These are phyloP conservation scores for Escarpia spicata DNA, from an alignment of 2,888 invertebrate species.

Conservation along the genomic window DNA sequence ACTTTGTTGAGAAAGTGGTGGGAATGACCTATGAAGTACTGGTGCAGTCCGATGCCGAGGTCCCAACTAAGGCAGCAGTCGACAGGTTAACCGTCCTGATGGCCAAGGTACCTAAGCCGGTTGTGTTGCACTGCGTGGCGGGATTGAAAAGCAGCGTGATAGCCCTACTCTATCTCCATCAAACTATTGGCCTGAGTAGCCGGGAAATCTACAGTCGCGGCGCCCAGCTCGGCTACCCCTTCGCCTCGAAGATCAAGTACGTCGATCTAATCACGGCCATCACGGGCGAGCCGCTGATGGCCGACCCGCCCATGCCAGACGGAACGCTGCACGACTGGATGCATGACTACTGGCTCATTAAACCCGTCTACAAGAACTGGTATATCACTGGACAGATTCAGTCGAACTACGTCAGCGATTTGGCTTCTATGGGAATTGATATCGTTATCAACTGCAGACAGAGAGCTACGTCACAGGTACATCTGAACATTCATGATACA, in stretches of 20 bases:
- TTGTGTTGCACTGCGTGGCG: neutral
- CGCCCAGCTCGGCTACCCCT: slow-evolving; percentile 37
- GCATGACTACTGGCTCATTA: slow-evolving; percentile 49
- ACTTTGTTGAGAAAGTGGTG: neutral
- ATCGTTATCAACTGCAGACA: slow-evolving; percentile 50
- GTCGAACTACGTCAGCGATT: slow-evolving; percentile 42
- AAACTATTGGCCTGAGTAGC: neutral
- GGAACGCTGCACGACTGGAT: slow-evolving; percentile 48
- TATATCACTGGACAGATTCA: slow-evolving; percentile 55
- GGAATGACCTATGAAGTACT: neutral
- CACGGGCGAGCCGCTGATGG: slow-evolving; percentile 38
- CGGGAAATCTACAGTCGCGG: slow-evolving; percentile 14
- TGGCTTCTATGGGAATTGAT: slow-evolving; percentile 48
- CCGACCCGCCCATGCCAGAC: neutral
- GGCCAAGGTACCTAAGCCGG: neutral
- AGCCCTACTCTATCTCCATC: neutral
- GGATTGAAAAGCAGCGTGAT: neutral
- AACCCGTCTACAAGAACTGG: slow-evolving; percentile 53
- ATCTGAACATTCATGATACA: too few relatives aligned
- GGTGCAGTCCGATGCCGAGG: neutral
- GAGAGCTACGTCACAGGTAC: slow-evolving; percentile 37
- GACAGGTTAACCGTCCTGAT: neutral
- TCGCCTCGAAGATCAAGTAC: neutral
- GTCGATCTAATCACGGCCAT: neutral
- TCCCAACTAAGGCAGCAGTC: neutral